phyloP scores from a whole-genome alignment of 2,113 vertebrate genomes.

The Macrotis lagotis region DNA sequence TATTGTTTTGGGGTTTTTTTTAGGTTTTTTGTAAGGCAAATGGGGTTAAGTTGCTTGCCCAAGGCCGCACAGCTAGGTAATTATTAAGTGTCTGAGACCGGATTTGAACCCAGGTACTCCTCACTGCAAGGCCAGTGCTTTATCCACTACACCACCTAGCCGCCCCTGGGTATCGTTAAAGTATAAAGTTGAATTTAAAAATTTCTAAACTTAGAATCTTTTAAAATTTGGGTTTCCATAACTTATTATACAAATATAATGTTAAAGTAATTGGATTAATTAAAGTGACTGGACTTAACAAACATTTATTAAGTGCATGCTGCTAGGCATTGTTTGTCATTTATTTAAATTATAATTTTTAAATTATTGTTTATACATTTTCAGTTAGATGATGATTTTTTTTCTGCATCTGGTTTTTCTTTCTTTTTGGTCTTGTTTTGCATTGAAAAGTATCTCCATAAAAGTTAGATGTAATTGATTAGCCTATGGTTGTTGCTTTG shows the following conservation, averaged over 20 bases:
- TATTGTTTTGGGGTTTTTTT: too few relatives aligned
- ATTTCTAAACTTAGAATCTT: neutral
- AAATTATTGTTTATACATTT: neutral
- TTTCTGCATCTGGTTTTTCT: neutral
- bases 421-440: neutral
- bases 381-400: neutral
- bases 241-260: neutral
- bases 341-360: constrained; percentile 41
- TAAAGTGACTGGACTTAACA: neutral
- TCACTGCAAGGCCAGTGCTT: too few relatives aligned
- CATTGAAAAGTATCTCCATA: neutral
- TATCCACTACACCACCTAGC: too few relatives aligned
- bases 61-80: too few relatives aligned
- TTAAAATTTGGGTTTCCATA: neutral
- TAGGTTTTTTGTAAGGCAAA: too few relatives aligned
- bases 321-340: neutral
- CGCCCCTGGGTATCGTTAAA: neutral
- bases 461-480: neutral
- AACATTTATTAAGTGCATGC: neutral
- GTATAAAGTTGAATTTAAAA: neutral
- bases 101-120: too few relatives aligned
- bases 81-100: too few relatives aligned
- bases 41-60: too few relatives aligned
- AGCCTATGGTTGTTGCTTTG: neutral
- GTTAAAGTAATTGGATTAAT: neutral